Conservation (phyloP, 2,888 invertebrate species). For the Lampropteryx suffumata region DNA sequence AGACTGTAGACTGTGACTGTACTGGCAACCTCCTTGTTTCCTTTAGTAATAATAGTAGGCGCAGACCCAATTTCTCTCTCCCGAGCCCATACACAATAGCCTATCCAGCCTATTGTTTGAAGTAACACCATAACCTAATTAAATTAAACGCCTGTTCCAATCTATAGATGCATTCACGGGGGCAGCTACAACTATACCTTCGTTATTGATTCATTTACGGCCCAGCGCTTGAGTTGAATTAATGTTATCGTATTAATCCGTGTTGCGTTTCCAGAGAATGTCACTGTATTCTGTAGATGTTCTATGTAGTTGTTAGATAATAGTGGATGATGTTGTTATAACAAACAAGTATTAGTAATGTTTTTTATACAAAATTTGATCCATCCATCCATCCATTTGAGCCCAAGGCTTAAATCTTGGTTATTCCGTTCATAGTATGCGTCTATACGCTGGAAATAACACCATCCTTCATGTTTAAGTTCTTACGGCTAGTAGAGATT, state of each 20-base stretch:
- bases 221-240: constrained; percentile 44
- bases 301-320: too few species aligned
- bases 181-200: constrained; percentile 2
- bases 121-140: constrained; percentile 17
- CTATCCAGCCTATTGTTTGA: constrained; percentile 11
- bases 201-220: constrained; percentile 4
- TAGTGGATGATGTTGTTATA: too few species aligned
- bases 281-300: constrained; percentile 1
- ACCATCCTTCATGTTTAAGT: too few species aligned
- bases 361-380: too few species aligned
- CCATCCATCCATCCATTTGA: too few species aligned
- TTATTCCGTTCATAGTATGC: too few species aligned
- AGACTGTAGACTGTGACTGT: too few species aligned
- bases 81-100: constrained; percentile 11
- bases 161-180: constrained; percentile 11
- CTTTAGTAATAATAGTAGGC: neutral
- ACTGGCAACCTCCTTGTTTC: too few species aligned
- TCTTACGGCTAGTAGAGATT: too few species aligned
- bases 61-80: constrained; percentile 15
- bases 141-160: constrained; percentile 10
- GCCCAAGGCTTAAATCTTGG: too few species aligned
- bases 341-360: too few species aligned
- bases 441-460: too few species aligned
- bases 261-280: constrained; percentile 48
- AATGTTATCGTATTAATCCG: constrained; percentile 53